Conservation (phyloP, 2,113 vertebrate species). For the Cheilinus undulatus region DNA sequence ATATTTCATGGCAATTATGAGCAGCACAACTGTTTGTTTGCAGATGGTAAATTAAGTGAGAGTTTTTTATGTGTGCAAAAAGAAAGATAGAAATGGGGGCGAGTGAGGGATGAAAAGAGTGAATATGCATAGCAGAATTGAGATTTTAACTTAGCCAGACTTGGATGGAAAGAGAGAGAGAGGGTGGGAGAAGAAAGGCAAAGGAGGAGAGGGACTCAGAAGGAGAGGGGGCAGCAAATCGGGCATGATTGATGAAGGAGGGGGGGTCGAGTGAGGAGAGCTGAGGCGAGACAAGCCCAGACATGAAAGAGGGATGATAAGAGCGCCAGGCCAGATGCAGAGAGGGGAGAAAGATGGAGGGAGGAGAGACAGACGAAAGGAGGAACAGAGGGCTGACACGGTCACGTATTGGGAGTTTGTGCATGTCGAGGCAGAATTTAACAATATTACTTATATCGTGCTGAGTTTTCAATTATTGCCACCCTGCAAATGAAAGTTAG, state of each 20-base stretch:
- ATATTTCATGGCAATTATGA: conserved; percentile 75
- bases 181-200: conserved; percentile 45
- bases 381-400: conserved; percentile 37
- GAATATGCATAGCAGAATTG: conserved; percentile 63
- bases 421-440: conserved; percentile 62
- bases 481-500: conserved; percentile 52
- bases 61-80: conserved; percentile 24
- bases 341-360: conserved; percentile 34
- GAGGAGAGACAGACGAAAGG: conserved; percentile 32
- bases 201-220: conserved; percentile 32
- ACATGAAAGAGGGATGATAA: conserved; percentile 68
- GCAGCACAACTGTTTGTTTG: conserved; percentile 67
- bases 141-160: conserved; percentile 73
- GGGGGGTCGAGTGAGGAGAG: conserved; percentile 1
- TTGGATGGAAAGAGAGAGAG: conserved; percentile 40
- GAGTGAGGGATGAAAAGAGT: conserved; percentile 57
- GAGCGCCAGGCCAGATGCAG: conserved; percentile 48
- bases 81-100: conserved; percentile 21
- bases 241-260: conserved; percentile 45
- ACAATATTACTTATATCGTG: conserved; percentile 64
- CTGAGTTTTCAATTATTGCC: conserved; percentile 74
- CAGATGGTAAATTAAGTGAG: conserved; percentile 58
- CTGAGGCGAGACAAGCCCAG: conserved; percentile 35
- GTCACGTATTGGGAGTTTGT: conserved; percentile 62
- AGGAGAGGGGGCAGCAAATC: conserved; percentile 42